Evolutionary conservation across 1,140 invertebrate species (phyloP), one percentile per base, ranked within the genome.

Genomic region (Platorchestia sp.): DNA sequence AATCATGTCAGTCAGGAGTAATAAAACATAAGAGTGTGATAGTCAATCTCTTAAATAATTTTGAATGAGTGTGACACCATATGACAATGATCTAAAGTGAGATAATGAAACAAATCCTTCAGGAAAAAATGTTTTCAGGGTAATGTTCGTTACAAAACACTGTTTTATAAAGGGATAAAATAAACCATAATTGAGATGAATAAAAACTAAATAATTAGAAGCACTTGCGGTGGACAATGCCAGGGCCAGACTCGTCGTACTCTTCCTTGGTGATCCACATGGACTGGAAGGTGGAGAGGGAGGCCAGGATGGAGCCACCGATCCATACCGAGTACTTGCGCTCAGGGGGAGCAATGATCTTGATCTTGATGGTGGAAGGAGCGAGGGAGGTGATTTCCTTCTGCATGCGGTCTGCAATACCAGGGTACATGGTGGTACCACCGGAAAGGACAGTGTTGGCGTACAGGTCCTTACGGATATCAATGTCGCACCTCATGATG

Each of bases 341-440:
- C n/a, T n/a, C n/a, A n/a, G n/a, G n/a, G n/a, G n/a, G n/a, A n/a
- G n/a, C n/a, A n/a, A 98, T 98, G 97, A 97, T 98, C 97, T 98
- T 98, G 97, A 97, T 97, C 96, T 98, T 98, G 97, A 97, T 98
- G 97, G 97, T 98, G 97, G 97, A 98, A 96, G 98, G 98, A 96
- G 98, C 98, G 95, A 99, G 97, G 53, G 98, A 98, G 96, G 98
- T 98, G 97, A 99, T 99, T 97, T 98, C 97, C 96, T 98, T 97
- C 96, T 98, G 97, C 97, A 97, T 98, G 47, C 97, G 96, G 96
- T 97, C 97, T 96, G 97, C 97, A 96, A 97, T 97, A 96, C 98
- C 98, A 14, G 98, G 98, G 97, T 97, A 98, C 97, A 98, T 98
- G 95, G 97, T 98, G 96, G 98, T 97, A 96, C 98, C 98, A 96